Evolutionary conservation across 2,888 invertebrate genomes (phyloP).

Genomic region (Scotopteryx bipunctaria): DNA sequence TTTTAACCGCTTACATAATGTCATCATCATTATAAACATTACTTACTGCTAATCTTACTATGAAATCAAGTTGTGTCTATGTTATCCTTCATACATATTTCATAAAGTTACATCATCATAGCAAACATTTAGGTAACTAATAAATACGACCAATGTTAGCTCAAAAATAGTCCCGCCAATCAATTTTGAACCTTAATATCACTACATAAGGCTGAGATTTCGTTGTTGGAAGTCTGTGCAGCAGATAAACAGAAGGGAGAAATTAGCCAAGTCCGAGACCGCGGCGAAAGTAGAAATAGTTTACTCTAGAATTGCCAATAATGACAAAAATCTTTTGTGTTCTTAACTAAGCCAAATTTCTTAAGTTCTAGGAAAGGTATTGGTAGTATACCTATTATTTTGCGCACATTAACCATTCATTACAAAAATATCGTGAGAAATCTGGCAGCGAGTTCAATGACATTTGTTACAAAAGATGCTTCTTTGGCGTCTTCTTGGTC

Average conservation of each 20-base stretch:
- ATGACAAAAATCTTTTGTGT: no score
- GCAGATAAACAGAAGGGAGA: constrained; percentile 33
- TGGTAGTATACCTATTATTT: no score
- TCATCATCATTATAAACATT: no score
- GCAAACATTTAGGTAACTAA: constrained; percentile 27
- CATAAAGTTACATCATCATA: constrained; percentile 30
- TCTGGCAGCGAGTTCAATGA: no score
- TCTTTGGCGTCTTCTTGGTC: no score
- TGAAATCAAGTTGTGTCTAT: neutral
- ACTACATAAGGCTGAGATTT: constrained; percentile 13
- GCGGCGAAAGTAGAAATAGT: constrained; percentile 3
- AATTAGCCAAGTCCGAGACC: constrained; percentile 33
- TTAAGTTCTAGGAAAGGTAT: no score
- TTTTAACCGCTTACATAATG: no score
- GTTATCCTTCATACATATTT: constrained; percentile 31
- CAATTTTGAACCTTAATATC: constrained; percentile 3
- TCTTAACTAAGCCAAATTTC: no score
- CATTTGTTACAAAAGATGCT: no score
- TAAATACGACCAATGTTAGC: constrained; percentile 28
- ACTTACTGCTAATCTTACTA: no score
- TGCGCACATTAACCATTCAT: no score
- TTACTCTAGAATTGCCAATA: constrained; percentile 10
- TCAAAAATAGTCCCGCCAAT: constrained; percentile 9
- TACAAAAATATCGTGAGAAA: no score
- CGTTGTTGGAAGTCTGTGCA: constrained; percentile 17